Conservation (phyloP, 2,888 invertebrate genomes). For the Acanthosepion lycidas region DNA sequence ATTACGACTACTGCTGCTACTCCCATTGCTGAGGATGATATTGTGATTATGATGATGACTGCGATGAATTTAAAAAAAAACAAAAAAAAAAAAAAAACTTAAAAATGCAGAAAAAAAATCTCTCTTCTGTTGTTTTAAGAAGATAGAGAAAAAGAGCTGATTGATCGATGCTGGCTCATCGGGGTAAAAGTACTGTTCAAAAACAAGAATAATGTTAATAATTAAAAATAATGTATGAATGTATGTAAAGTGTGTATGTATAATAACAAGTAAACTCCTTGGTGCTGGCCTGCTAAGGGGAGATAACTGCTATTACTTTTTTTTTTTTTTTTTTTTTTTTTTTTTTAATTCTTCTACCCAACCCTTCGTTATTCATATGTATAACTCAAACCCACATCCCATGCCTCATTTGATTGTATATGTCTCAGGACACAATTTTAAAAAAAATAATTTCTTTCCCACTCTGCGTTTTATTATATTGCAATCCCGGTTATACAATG, state of each 20-base stretch:
- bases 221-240: background rate
- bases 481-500: background rate
- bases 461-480: background rate
- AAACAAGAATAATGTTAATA: background rate
- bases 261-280: background rate
- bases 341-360: background rate
- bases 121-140: background rate
- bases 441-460: background rate
- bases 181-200: background rate
- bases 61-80: background rate
- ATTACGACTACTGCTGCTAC: background rate
- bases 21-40: background rate
- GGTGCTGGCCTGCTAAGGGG: slow-evolving; percentile 20
- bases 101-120: background rate
- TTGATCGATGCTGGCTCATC: slow-evolving; percentile 20
- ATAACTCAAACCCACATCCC: background rate
- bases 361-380: background rate
- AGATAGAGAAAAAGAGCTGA: background rate
- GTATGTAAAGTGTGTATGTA: background rate
- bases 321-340: background rate
- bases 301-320: background rate
- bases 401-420: background rate
- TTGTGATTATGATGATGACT: background rate
- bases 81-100: background rate
- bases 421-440: background rate